These are phyloP conservation scores for Chaetodon trifasciatus DNA, from an alignment of 2,797 vertebrate genomes.

Conservation along the genomic window DNA sequence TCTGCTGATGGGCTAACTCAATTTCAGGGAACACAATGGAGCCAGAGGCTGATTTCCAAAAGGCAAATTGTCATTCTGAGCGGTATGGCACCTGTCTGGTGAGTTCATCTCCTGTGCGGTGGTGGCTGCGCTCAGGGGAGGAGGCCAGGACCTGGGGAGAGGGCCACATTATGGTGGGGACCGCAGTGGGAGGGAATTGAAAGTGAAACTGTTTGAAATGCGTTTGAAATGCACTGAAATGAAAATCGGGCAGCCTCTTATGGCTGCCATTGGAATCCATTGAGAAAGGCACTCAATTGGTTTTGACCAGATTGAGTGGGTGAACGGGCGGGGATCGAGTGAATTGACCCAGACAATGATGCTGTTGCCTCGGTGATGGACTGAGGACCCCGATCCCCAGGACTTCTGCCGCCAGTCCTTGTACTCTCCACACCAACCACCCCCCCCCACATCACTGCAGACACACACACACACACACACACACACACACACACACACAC, in stretches of 20 bases:
- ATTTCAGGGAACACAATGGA: constrained; percentile 78
- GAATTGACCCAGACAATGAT: constrained; percentile 72
- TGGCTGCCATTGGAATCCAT: constrained; percentile 64
- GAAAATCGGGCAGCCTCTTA: constrained; percentile 71
- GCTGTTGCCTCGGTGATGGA: constrained; percentile 62
- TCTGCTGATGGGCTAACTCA: constrained; percentile 76
- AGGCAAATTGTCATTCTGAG: constrained; percentile 80
- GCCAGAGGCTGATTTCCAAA: constrained; percentile 77
- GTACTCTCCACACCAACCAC: constrained; percentile 13
- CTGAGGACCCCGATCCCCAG: constrained; percentile 21
- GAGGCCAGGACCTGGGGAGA: constrained; percentile 28
- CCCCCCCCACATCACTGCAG: not conserved
- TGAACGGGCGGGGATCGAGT: constrained; percentile 62
- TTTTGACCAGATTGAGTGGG: constrained; percentile 71
- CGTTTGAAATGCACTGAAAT: constrained; percentile 77
- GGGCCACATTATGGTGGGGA: constrained; percentile 62
- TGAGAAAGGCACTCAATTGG: constrained; percentile 69
- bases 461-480: not conserved
- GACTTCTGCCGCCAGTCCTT: constrained; percentile 42
- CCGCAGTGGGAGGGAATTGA: constrained; percentile 63
- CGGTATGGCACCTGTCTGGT: constrained; percentile 69
- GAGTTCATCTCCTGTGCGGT: constrained; percentile 65
- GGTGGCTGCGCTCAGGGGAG: constrained; percentile 41
- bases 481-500: constrained; percentile 1
- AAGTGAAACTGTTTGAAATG: constrained; percentile 78